A percentile compares a stretch with the other conserved stretches of the same genome.
phyloP scores from a whole-genome alignment of 1,140 invertebrate species.

The Venturia canescens region DNA sequence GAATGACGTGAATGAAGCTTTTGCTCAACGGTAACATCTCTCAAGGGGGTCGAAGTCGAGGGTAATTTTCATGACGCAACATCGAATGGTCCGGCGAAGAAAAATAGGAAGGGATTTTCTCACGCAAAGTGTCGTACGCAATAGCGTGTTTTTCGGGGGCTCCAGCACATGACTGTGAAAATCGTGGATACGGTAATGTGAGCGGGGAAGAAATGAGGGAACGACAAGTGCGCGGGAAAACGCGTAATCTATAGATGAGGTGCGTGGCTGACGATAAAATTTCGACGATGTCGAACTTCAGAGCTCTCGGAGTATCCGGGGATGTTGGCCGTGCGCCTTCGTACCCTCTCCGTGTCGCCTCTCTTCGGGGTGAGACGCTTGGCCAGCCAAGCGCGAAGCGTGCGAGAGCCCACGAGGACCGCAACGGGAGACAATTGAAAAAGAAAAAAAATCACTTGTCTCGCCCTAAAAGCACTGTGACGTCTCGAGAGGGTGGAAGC shows the following conservation, averaged over 20 bases:
- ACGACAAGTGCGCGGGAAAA: constrained; percentile 50
- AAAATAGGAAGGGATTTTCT: neutral
- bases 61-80: too few relatives aligned
- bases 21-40: too few relatives aligned
- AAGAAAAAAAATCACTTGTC: constrained; percentile 73
- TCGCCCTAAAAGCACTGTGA: constrained; percentile 66
- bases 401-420: constrained; percentile 57
- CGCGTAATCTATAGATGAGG: constrained; percentile 26
- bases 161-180: neutral
- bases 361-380: constrained; percentile 69
- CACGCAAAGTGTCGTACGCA: constrained; percentile 18
- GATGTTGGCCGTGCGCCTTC: constrained; percentile 26
- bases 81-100: neutral
- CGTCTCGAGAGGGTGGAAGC: constrained; percentile 40
- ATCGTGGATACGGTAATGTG: neutral
- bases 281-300: constrained; percentile 48
- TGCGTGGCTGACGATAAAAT: constrained; percentile 55
- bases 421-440: constrained; percentile 71
- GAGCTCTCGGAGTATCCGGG: constrained; percentile 50
- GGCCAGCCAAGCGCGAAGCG: constrained; percentile 69
- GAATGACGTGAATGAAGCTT: too few relatives aligned
- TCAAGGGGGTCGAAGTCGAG: too few relatives aligned
- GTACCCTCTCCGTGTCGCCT: constrained; percentile 14
- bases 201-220: neutral
- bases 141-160: neutral